Evolutionary conservation across 2,113 vertebrate genomes (phyloP), one percentile per base, ranked within the genome.

Genomic region (Anhinga rufa): DNA sequence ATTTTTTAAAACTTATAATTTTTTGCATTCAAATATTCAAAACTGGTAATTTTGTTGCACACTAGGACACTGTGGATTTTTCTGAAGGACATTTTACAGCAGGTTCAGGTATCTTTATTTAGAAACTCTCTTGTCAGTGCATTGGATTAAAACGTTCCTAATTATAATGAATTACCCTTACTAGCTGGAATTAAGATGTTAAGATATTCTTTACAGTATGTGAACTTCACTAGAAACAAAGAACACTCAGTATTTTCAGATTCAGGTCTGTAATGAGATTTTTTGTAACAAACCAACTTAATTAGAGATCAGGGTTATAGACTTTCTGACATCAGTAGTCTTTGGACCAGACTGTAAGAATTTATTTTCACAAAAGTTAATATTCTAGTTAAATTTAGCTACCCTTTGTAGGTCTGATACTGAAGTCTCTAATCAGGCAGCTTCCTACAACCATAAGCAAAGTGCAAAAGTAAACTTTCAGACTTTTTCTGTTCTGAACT

Each of bases 381-480:
- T 38, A 34, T 72, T 68, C 60, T 55, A 48, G 46, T 88, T 95
- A 92, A 91, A 93, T 86, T 94, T 95, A 92, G 51, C 64, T 70
- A 14, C 26, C 8, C 17, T 79, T 82, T 92, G 16, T 85, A 69
- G 70, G 48, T 51, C 46, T 88, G 36, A 83, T 86, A 92, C 51
- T 81, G 60, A 70, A 90, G 62, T n/a, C 70, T 95, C 9, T 96
- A 86, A 88, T 92, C 80, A 91, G 22, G 25, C 32, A 92, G 42
- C 42, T 78, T 92, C 48, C 40, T 77, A 24, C 4, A 8, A 38
- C 22, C 29, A 3, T 38, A 74, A 78, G 14, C 48, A 75, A 79
- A 94, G 36, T 3, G 12, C 25, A 92, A 38, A 79, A 25, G 14
- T 62, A 81, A 86, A 54, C 12, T 52, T 74, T 21, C 25, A 65